Conservation (phyloP, 2,797 vertebrate genomes). For the Aphelocoma californica region DNA sequence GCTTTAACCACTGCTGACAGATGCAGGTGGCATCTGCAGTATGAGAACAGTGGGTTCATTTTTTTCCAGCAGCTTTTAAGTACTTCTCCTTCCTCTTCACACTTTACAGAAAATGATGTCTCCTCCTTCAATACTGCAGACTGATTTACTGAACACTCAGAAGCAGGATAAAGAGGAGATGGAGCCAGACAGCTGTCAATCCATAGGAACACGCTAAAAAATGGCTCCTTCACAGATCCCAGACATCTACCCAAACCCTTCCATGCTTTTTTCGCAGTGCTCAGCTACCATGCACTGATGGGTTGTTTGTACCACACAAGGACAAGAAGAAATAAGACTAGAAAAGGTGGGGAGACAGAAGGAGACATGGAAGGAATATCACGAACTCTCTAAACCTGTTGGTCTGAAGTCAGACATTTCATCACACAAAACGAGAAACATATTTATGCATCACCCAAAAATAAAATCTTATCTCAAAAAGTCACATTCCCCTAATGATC, state of each 20-base stretch:
- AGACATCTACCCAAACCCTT: not conserved
- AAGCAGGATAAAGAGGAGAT: not conserved
- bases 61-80: not conserved
- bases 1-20: not conserved
- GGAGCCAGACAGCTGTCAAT: not conserved
- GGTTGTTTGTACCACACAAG: not conserved
- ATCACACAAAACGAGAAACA: not conserved
- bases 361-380: not conserved
- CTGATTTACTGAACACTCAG: not conserved
- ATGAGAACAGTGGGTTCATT: not conserved
- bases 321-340: not conserved
- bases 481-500: rapidly evolving
- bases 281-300: not conserved
- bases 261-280: not conserved
- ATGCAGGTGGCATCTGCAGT: not conserved
- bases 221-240: not conserved
- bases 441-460: not conserved
- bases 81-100: not conserved
- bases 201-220: not conserved
- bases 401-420: not conserved
- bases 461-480: not conserved
- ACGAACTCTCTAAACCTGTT: not conserved
- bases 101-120: not conserved
- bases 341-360: not conserved
- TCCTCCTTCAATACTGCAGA: not conserved